phyloP scores from a whole-genome alignment of 2,797 vertebrate species.

The Darevskia mixta region DNA sequence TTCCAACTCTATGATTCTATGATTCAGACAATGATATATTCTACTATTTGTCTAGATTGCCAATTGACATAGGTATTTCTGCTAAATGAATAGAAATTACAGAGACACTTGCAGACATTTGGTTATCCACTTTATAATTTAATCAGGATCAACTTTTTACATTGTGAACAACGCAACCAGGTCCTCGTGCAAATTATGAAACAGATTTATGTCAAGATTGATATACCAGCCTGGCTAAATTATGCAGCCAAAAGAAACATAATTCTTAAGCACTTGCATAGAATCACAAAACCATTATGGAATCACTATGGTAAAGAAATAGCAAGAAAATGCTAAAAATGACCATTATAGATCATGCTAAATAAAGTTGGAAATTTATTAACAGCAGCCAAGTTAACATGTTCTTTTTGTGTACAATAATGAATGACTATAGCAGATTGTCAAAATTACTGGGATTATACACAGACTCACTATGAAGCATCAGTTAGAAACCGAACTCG shows the following conservation, averaged over 20 bases:
- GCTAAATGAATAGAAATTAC: neutral
- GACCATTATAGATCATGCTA: conserved; percentile 44
- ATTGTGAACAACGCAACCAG: neutral
- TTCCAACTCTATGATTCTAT: too few species aligned
- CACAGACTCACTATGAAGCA: too few species aligned
- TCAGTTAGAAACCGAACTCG: too few species aligned
- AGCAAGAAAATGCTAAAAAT: conserved; percentile 40
- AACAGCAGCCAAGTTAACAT: conserved; percentile 43
- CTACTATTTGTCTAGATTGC: neutral
- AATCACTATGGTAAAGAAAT: conserved; percentile 41
- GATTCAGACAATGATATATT: neutral
- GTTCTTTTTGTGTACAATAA: neutral
- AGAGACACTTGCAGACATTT: neutral
- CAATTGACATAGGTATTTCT: neutral
- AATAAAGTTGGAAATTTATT: conserved; percentile 17
- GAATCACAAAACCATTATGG: conserved; percentile 22
- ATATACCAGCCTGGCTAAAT: conserved; percentile 10
- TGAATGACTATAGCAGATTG: neutral
- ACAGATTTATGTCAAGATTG: conserved; percentile 25
- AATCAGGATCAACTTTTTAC: conserved; percentile 15
- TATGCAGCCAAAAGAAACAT: conserved; percentile 38
- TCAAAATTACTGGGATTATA: too few species aligned
- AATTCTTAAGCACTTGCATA: conserved; percentile 29
- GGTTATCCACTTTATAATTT: neutral
- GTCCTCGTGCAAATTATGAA: conserved; percentile 15